phyloP scores from a whole-genome alignment of 2,113 vertebrate genomes.

The Vulpes vulpes region DNA sequence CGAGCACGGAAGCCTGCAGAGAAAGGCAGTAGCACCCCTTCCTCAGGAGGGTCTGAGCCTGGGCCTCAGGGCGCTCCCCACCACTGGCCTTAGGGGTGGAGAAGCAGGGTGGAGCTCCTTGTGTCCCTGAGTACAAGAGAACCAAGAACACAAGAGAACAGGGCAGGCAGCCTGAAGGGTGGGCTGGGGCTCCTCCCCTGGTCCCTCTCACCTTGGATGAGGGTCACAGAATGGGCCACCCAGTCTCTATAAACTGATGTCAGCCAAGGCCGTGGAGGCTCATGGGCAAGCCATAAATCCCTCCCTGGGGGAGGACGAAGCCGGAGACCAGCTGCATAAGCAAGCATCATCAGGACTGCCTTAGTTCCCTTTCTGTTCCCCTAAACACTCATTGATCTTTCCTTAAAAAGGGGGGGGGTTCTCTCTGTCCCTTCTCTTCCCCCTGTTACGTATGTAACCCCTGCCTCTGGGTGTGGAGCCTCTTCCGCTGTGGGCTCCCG shows the following conservation, averaged over 20 bases:
- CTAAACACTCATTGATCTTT: neutral
- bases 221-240: no score
- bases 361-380: no score
- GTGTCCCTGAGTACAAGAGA: neutral
- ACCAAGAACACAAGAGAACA: neutral
- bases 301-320: neutral
- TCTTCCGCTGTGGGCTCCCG: rapidly evolving
- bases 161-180: neutral
- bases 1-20: neutral
- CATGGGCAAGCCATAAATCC: neutral
- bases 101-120: neutral
- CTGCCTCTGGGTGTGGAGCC: neutral
- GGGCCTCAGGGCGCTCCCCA: rapidly evolving
- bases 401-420: neutral
- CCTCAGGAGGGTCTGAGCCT: neutral
- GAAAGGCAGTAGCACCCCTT: neutral
- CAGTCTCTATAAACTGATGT: neutral
- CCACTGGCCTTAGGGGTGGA: no score
- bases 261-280: neutral
- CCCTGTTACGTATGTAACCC: rapidly evolving
- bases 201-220: neutral
- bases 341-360: rapidly evolving
- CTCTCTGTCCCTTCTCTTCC: neutral
- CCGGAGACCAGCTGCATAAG: no score
- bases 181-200: rapidly evolving